Conservation (phyloP, 2,113 vertebrate genomes). For the Copsychus sechellarum region DNA sequence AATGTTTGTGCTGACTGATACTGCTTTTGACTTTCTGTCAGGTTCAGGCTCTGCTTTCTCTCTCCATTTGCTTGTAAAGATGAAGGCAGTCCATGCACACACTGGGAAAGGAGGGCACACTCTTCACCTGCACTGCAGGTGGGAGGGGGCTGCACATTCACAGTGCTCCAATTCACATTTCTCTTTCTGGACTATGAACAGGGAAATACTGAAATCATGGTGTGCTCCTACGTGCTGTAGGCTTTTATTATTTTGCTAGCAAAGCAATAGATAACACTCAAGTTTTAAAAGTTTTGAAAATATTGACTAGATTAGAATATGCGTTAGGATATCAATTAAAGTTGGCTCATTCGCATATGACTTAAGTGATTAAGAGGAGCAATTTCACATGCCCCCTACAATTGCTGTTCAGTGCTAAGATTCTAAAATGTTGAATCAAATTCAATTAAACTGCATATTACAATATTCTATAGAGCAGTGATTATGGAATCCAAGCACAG, state of each 20-base stretch:
- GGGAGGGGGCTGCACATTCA: background rate
- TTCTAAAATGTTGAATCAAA: background rate
- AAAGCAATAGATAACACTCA: background rate
- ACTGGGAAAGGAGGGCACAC: background rate
- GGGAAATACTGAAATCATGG: fast-evolving
- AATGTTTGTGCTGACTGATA: background rate
- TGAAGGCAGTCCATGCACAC: background rate
- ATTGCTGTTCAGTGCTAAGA: background rate
- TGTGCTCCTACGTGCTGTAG: background rate
- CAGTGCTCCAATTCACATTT: background rate
- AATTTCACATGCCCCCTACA: background rate
- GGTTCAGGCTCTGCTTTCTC: background rate
- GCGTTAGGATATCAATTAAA: background rate
- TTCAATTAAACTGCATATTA: background rate
- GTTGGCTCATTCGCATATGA: background rate
- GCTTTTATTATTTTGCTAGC: background rate
- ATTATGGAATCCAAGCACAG: background rate
- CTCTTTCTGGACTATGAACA: background rate
- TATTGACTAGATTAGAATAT: background rate
- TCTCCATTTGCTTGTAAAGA: background rate
- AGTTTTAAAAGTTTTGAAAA: background rate
- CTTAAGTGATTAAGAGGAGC: background rate
- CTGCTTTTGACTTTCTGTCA: background rate
- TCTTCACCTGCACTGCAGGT: background rate
- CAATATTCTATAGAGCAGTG: background rate